Base-by-base conservation (phyloP, 1,140 invertebrate genomes). In the Lasioglossum albipes region DNA sequence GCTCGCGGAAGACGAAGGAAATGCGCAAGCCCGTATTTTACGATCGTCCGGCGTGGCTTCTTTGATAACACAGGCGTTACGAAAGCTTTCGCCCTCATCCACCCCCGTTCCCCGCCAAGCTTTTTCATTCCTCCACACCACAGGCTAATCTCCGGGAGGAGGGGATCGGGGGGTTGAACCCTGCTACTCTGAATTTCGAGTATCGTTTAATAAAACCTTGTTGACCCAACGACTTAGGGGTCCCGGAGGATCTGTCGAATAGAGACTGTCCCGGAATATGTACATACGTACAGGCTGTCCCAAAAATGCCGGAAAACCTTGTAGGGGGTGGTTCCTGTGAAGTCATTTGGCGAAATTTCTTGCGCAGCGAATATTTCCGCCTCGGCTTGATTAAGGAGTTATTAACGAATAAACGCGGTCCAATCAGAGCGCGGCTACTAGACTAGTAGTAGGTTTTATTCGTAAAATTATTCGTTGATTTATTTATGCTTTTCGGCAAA, bases 21-120 rank as follows among this genome's bases (percentile, higher is more conserved):
- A 82, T 45, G 75, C 81, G 81, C 76, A 82, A 79, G 69, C 76
- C 16, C 81, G 75, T 73, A 52, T 73, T 82, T 79, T 79, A 82
- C 81, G 81, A 82, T 79, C 76, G 76, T 76, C 49, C 36, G 70
- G 49, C 62, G 31, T 31, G 75, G 75, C 80, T 78, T 70, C 80
- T 78, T 81, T 78, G 67, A 71, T 65, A 59, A 81, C 68, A 59
- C 80, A 49, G 67, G 36, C 67, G 59, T 31, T 52, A 36, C 54
- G 49, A 75, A 61, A 68, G 31, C 42, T 18, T 68, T 18, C 36
- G 52, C 62, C 36, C 62, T 20, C 18, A 7, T 59, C 1, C 45
- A 54, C 62, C 57, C 9, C 45, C 45, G 13, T 12, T 10, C 57
- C n/a, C 6, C 27, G 62, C 45, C 45, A 2, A 49, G 45, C 45